A percentile compares a stretch with the other conserved stretches of the same genome.
Conservation (phyloP, 2,888 invertebrate species). For the Nasonovia ribisnigri region DNA sequence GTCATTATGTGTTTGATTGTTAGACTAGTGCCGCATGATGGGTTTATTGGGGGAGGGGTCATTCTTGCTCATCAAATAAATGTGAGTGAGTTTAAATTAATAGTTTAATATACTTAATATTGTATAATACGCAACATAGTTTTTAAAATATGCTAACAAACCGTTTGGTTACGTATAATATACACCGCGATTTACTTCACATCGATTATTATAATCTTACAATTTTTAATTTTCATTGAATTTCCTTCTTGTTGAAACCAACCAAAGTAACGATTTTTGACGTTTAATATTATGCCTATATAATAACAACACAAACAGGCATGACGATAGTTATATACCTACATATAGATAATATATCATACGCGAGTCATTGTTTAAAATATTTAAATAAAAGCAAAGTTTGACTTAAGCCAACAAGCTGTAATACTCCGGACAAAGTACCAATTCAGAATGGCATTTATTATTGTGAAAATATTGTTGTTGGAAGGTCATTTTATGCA, state of each 20-base stretch:
- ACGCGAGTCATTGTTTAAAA: not conserved
- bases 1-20: too few relatives aligned
- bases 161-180: not conserved
- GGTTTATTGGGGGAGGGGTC: too few relatives aligned
- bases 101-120: not conserved
- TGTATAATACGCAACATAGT: not conserved
- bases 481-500: not conserved
- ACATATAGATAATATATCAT: not conserved
- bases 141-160: not conserved
- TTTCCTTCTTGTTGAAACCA: not conserved
- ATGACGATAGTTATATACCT: not conserved
- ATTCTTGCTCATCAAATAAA: too few relatives aligned
- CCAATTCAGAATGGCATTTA: not conserved
- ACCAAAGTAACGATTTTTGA: not conserved
- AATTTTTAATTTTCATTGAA: conserved; percentile 21
- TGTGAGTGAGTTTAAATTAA: too few relatives aligned
- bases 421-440: not conserved
- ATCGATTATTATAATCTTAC: conserved; percentile 36
- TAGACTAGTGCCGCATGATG: too few relatives aligned
- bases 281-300: not conserved
- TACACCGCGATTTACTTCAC: not conserved
- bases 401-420: not conserved
- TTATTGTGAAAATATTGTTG: conserved; percentile 27
- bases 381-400: conserved; percentile 33
- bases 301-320: not conserved